Base-by-base conservation (phyloP, 2,888 invertebrate genomes). In the Amphipyra berbera region DNA sequence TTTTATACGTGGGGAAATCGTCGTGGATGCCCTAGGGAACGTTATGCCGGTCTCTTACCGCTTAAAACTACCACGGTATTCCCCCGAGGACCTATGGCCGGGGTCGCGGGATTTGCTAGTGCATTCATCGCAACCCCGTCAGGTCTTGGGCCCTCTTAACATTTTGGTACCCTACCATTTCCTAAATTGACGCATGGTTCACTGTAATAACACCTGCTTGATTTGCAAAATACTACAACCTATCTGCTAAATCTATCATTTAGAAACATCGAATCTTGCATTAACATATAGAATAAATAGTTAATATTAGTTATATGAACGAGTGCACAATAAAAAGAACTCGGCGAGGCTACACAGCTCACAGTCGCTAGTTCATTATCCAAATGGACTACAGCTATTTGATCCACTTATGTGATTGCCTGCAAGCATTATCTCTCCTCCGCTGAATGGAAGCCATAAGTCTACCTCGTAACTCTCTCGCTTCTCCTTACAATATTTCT, bases 321-420 rank as follows among this genome's bases (percentile, higher is more conserved):
- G 83, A 81, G 81, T 84, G 83, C 85, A 88, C 87, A 90, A 90
- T 92, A 91, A 91, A 89, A 88, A 86, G 83, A 87, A 85, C 82
- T 83, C 83, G 75, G 80, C 78, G 80, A 87, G 87, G 85, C 90
- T 90, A 87, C 88, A 84, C 82, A 30, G 30, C 30, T 30, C 30
- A 7, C 6, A 91, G 90, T 90, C 89, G 87, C 92, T 89, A 91
- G 93, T 95, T 95, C 94, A 94, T 95, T 95, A 95, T 92, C 90
- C 92, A 94, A 95, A 95, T 95, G 94, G 94, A 94, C 92, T 94
- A 90, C 90, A 93, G 92, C 93, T 95, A 94, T 95, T 94, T 95
- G 94, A 95, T 94, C 94, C 94, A 94, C 94, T 95, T 95, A 94
- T 95, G 94, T 92, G 94, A 95, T 94, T 95, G 94, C 94, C 92